Evolutionary conservation across 1,140 invertebrate species (phyloP).

Genomic region (Neoseiulus cucumeris): DNA sequence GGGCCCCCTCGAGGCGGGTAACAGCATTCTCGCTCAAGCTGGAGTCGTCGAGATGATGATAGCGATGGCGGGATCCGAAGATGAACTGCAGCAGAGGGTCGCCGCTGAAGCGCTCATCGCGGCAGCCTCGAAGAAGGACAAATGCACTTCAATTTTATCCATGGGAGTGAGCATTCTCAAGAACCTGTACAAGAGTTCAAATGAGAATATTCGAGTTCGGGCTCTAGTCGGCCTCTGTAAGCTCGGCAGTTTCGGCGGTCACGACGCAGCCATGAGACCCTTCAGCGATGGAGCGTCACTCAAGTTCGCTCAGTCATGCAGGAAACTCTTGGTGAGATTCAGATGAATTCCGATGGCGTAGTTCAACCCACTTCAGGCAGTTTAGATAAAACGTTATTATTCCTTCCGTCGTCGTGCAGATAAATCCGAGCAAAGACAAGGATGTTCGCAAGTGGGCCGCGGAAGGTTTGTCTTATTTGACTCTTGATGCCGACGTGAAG

Average conservation of each 20-base stretch:
- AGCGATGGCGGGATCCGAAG: conserved; percentile 70
- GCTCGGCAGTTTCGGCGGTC: conserved; percentile 82
- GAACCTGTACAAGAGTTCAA: conserved; percentile 68
- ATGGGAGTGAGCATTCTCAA: conserved; percentile 87
- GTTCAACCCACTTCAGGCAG: conserved; percentile 12
- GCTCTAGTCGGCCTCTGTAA: conserved; percentile 90
- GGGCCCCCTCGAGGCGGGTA: conserved; percentile 83
- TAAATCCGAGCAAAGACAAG: conserved; percentile 63
- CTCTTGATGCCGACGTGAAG: conserved; percentile 94
- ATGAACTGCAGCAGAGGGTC: conserved; percentile 66
- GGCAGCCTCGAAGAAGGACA: conserved; percentile 91
- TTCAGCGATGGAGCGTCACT: conserved; percentile 83
- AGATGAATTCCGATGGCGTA: conserved; percentile 22
- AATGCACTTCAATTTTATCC: conserved; percentile 68
- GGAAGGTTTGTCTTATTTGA: conserved; percentile 89
- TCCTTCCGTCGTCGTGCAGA: conserved; percentile 28
- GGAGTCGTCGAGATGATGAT: conserved; percentile 92
- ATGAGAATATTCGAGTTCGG: conserved; percentile 65
- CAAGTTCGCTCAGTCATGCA: conserved; percentile 83
- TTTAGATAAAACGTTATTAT: conserved; percentile 1
- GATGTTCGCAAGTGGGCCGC: conserved; percentile 87
- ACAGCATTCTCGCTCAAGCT: conserved; percentile 67
- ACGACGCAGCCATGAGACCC: conserved; percentile 73
- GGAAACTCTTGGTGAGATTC: conserved; percentile 30
- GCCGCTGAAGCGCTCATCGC: conserved; percentile 89